Evolutionary conservation across 2,888 invertebrate species (phyloP).

Genomic region (Pterobdella sp.): DNA sequence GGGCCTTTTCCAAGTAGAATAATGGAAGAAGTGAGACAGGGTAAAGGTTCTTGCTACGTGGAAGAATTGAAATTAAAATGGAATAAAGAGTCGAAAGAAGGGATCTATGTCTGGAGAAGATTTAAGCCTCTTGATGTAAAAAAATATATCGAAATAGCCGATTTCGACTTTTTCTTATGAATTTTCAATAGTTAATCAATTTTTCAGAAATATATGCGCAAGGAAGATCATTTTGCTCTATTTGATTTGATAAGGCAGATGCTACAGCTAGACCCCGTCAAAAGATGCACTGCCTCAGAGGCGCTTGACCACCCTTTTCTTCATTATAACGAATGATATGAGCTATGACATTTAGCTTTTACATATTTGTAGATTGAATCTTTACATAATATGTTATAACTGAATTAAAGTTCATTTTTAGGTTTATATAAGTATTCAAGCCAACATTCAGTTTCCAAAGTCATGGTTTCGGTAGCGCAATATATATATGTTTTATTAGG

Average conservation of each 20-base stretch:
- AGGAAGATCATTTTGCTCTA: background rate
- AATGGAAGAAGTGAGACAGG: conserved; percentile 52
- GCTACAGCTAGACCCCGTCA: conserved; percentile 17
- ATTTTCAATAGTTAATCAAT: background rate
- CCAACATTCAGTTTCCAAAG: too few species aligned
- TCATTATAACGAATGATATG: background rate
- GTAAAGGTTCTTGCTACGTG: background rate
- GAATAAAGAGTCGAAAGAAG: background rate
- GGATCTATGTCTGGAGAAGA: too few species aligned
- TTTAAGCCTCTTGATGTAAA: too few species aligned
- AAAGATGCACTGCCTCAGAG: conserved; percentile 1
- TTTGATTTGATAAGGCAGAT: conserved; percentile 26
- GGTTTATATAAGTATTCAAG: too few species aligned
- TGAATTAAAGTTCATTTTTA: too few species aligned
- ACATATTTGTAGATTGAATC: too few species aligned
- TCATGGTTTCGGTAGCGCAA: too few species aligned
- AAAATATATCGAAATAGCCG: too few species aligned
- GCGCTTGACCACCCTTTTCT: conserved; percentile 25
- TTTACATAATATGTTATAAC: too few species aligned
- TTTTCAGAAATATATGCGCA: conserved; percentile 19
- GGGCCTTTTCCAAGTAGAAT: conserved; percentile 85
- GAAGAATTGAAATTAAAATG: background rate
- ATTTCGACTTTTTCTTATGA: background rate
- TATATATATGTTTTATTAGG: too few species aligned
- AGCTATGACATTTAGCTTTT: background rate